Evolutionary conservation across 2,113 vertebrate genomes (phyloP).

Genomic region (Petromus typicus): DNA sequence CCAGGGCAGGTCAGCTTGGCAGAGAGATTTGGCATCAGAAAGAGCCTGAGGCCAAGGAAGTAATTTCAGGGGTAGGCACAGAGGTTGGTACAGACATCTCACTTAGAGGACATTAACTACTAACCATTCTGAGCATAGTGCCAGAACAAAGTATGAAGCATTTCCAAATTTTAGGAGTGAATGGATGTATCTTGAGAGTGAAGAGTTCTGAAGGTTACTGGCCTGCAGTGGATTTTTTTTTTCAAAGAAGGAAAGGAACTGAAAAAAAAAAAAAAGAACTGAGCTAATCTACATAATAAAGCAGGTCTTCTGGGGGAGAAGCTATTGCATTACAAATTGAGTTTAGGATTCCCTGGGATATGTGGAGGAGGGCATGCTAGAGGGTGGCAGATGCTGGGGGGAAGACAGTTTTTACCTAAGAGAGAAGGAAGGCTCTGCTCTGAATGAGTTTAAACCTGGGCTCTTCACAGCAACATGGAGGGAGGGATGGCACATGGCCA

Average conservation of each 20-base stretch:
- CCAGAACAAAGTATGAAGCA: background rate
- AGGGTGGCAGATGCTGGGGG: background rate
- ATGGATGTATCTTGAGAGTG: background rate
- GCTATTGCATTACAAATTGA: background rate
- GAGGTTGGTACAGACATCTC: background rate
- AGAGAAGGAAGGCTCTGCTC: background rate
- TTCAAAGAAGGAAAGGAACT: background rate
- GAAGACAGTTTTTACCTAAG: slow-evolving; percentile 7
- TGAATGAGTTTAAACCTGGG: background rate
- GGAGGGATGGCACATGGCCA: background rate
- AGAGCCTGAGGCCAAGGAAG: background rate
- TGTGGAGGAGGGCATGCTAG: background rate
- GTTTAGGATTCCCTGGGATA: background rate
- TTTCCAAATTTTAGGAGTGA: background rate
- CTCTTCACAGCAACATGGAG: background rate
- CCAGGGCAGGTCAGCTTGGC: background rate
- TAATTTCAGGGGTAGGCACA: background rate
- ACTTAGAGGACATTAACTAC: background rate
- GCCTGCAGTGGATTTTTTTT: background rate
- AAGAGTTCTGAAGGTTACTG: slow-evolving; percentile 41
- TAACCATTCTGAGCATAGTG: background rate
- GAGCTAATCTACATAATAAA: slow-evolving; percentile 56
- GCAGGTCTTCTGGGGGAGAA: background rate
- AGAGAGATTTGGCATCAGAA: background rate
- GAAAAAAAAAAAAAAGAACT: background rate